Percentiles rank a stretch among this genome's conserved stretches.
phyloP scores from a whole-genome alignment of 2,888 invertebrate species.

The Eurois occulta region DNA sequence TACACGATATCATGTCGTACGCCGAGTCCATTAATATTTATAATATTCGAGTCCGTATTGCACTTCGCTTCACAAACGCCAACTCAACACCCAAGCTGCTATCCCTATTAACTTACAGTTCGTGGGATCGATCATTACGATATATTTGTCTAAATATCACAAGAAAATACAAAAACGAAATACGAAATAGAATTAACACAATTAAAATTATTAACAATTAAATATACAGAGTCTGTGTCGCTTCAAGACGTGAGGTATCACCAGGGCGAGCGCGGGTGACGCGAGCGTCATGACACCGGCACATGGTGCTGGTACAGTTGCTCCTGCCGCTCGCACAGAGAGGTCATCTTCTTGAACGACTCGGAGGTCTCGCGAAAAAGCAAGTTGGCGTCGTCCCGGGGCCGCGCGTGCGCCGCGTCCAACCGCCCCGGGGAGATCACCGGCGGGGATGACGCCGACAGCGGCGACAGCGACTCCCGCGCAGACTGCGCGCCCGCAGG shows the following conservation, averaged over 20 bases:
- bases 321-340: slow-evolving; percentile 89
- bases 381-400: slow-evolving; percentile 86
- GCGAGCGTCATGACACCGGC: slow-evolving; percentile 88
- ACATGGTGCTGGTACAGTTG: slow-evolving; percentile 90
- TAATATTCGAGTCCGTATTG: slow-evolving; percentile 88
- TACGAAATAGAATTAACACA: slow-evolving; percentile 89
- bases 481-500: slow-evolving; percentile 84
- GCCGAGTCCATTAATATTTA: slow-evolving; percentile 86
- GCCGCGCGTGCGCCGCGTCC: slow-evolving; percentile 86
- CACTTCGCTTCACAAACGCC: slow-evolving; percentile 86
- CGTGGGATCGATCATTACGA: slow-evolving; percentile 88
- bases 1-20: slow-evolving; percentile 87
- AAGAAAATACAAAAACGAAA: slow-evolving; percentile 90
- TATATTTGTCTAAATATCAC: slow-evolving; percentile 91
- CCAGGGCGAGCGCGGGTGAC: slow-evolving; percentile 84
- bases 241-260: slow-evolving; percentile 82
- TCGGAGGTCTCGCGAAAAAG: slow-evolving; percentile 90
- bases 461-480: slow-evolving; percentile 86
- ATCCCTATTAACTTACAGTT: slow-evolving; percentile 89
- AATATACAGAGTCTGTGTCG: slow-evolving; percentile 86
- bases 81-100: slow-evolving; percentile 84
- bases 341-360: slow-evolving; percentile 89
- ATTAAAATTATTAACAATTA: slow-evolving; percentile 90
- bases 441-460: slow-evolving; percentile 88
- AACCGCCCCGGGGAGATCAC: slow-evolving; percentile 87